phyloP scores from a whole-genome alignment of 2,797 vertebrate species.

The Pantherophis alleghaniensis region DNA sequence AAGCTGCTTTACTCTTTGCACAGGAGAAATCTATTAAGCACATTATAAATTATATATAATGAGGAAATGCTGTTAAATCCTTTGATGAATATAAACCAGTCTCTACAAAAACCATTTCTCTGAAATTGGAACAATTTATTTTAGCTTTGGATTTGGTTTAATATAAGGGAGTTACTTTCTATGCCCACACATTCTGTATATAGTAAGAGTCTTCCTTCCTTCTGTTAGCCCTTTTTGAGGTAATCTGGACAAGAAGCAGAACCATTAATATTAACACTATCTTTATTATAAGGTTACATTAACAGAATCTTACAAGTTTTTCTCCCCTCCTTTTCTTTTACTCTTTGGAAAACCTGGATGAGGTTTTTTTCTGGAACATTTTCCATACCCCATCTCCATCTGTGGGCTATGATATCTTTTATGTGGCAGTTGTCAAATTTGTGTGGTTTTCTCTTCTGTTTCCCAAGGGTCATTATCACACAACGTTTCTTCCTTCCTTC shows the following conservation, averaged over 20 bases:
- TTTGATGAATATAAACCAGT: slow-evolving; percentile 9
- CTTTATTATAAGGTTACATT: background rate
- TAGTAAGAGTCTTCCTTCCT: background rate
- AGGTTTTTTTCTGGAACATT: background rate
- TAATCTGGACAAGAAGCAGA: background rate
- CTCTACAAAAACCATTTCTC: slow-evolving; percentile 2
- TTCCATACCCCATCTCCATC: background rate
- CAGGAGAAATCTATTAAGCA: slow-evolving; percentile 34
- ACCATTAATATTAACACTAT: background rate
- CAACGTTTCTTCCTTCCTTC: background rate
- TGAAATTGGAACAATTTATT: background rate
- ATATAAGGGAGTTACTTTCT: background rate
- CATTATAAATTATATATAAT: slow-evolving; percentile 52
- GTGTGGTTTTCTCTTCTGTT: background rate
- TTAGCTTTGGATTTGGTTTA: background rate
- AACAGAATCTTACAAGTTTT: background rate
- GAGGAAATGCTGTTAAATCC: slow-evolving; percentile 40
- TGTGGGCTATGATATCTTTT: background rate
- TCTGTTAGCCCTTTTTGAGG: background rate
- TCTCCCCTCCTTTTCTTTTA: background rate
- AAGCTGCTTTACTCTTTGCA: slow-evolving; percentile 35
- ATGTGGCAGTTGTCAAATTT: background rate
- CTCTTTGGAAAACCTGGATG: background rate
- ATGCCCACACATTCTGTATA: background rate
- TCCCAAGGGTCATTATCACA: background rate